Evolutionary conservation across 2,888 invertebrate species (phyloP), one percentile per base, ranked within the genome.

Genomic region (Ligdia adustata): DNA sequence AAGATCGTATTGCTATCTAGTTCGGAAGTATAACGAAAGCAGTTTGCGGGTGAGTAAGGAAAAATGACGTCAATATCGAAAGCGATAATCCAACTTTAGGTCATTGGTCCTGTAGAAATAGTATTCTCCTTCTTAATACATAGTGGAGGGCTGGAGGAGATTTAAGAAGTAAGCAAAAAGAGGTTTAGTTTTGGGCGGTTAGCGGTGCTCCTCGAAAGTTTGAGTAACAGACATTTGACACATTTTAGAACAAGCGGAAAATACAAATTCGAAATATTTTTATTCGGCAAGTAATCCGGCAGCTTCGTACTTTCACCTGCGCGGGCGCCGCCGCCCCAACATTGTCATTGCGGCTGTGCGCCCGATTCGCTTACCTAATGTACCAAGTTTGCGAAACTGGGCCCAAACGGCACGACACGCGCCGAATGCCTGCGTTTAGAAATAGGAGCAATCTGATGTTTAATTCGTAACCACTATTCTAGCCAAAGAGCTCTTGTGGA

Each of bases 331-430:
- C 41, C 37, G 46, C 66, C 72, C 66, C 70, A 74, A 79, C 79
- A 84, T 82, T 85, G 80, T 81, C 79, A 78, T 73, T 79, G 76
- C 74, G 69, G 66, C 67, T 71, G 69, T 67, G 72, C 70, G 75
- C 74, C 75, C 72, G 73, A 80, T 79, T 72, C 78, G 78, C 79
- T 86, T 86, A 80, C 82, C 82, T 84, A 85, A 83, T 75, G 74
- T 71, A 73, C 69, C 52, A 7, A 62, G 75, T 79, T 85, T 85
- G 82, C 82, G 82, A 85, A 85, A 85, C 73, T 72, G 58, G 64
- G 66, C 66, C 66, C 65, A 69, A 74, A 72, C 64, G 57, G 61
- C 64, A 64, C 66, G 68, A 71, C 75, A 74, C 66, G 70, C 66
- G 72, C 65, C 64, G 54, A 76, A 69, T 70, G 64, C 52, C 57